These are phyloP conservation scores for Dermatophagoides farinae DNA, from an alignment of 1,140 invertebrate species.

Conservation along the genomic window DNA sequence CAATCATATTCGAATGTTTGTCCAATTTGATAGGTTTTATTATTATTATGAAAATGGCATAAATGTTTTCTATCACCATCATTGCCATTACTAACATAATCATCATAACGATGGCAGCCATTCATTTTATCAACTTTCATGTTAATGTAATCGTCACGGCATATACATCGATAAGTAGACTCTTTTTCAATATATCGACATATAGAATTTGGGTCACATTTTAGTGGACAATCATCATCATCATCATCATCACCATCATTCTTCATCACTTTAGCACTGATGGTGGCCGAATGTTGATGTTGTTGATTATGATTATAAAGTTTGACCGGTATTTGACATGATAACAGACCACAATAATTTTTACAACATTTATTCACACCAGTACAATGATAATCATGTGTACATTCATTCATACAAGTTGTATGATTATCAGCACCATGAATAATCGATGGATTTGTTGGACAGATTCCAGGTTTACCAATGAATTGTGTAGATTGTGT, in stretches of 20 bases:
- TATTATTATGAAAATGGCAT: neutral
- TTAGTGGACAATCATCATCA: slow-evolving; percentile 1
- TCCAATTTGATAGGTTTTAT: neutral
- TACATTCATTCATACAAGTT: slow-evolving; percentile 13
- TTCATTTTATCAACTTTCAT: slow-evolving; percentile 18
- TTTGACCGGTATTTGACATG: slow-evolving; percentile 13
- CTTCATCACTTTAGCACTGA: too few species aligned
- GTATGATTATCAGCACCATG: neutral
- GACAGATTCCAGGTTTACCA: slow-evolving; percentile 16
- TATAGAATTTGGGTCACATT: slow-evolving; percentile 21
- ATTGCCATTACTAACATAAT: slow-evolving; percentile 20
- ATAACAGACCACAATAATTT: slow-evolving; percentile 17
- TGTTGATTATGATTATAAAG: neutral
- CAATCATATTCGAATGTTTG: slow-evolving; percentile 7
- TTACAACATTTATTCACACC: slow-evolving; percentile 19
- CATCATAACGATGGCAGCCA: too few species aligned
- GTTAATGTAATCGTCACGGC: slow-evolving; percentile 24
- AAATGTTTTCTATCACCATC: slow-evolving; percentile 9
- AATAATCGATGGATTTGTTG: neutral
- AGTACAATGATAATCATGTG: slow-evolving; percentile 19
- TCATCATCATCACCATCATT: neutral
- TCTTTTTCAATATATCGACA: slow-evolving; percentile 16
- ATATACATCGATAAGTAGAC: slow-evolving; percentile 22
- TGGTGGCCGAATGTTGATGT: neutral
- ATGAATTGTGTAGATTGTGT: neutral